These are phyloP conservation scores for Eremobia ochroleuca DNA, from an alignment of 2,888 invertebrate genomes.

Conservation along the genomic window DNA sequence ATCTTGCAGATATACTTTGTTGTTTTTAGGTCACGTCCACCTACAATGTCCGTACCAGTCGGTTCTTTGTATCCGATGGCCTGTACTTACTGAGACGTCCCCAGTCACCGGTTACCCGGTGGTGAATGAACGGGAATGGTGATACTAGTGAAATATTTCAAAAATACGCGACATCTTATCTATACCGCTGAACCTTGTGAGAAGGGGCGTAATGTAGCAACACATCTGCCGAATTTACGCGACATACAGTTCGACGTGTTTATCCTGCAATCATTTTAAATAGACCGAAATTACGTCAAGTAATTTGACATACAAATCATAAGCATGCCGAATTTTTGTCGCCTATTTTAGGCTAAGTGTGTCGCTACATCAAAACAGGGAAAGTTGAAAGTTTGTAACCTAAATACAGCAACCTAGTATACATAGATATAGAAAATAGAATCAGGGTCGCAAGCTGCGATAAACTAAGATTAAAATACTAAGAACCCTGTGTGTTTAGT, in stretches of 20 bases:
- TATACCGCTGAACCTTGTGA: not conserved
- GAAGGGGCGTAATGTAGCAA: not conserved
- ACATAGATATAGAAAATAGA: not conserved
- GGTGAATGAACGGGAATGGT: not conserved
- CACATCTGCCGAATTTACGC: not conserved
- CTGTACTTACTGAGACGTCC: not conserved
- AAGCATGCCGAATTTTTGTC: not conserved
- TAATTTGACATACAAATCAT: not conserved
- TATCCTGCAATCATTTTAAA: not conserved
- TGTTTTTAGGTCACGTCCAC: not conserved
- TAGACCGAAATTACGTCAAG: not conserved
- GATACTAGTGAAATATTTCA: not conserved
- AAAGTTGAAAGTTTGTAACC: not conserved
- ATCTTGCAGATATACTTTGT: not conserved
- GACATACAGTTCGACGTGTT: not conserved
- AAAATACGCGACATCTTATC: not conserved
- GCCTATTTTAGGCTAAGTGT: not conserved
- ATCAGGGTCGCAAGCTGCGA: not conserved
- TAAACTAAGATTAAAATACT: not conserved
- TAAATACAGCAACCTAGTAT: not conserved
- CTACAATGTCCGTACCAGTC: not conserved
- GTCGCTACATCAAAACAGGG: not conserved
- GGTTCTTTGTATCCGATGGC: too few species aligned
- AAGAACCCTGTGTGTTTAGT: not conserved
- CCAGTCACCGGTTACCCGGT: not conserved